Evolutionary conservation across 2,797 vertebrate genomes (phyloP), one percentile per base, ranked within the genome.

Genomic region (Poecilia picta): DNA sequence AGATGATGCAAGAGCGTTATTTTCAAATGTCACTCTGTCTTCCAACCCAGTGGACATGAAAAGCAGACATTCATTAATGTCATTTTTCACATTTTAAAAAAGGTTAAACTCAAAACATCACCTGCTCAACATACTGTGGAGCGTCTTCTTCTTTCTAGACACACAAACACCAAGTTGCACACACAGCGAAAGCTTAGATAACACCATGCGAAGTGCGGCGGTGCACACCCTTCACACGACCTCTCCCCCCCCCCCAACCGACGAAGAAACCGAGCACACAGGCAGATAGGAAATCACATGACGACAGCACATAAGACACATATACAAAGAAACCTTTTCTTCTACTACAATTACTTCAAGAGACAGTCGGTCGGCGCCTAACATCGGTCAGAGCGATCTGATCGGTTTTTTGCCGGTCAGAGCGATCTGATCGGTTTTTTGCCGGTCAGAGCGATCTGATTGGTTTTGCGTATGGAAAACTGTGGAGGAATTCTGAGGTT

Each of bases 271-370:
- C 91, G 79, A 85, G 83, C 72, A 89, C 89, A 92, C 81, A 90
- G 88, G 91, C 91, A 92, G 84, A 91, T 84, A 88, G 71, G 39
- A 71, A 86, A 86, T 92, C 93, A 93, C 88, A 89, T 93, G 93
- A 92, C 77, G 47, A 64, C 51, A 59, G 76, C 76, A 80, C 90
- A 89, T 70, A 83, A 80, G 78, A 91, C 81, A 88, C 64, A 79
- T 33, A 68, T 71, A 92, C 90, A 91, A 85, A 92, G 82, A 74
- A 73, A 73, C 62, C 80, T 85, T 90, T 83, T 78, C 87, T 53
- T 75, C 73, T 78, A 57, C 76, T 78, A 71, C 80, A 66, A 15
- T 53, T 75, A 70, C 78, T 87, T 77, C 73, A 62, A 80, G 62
- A 73, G 70, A 80, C 46, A 70, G 41, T 18, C 55, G 68, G 51